Conservation (phyloP, 2,113 vertebrate species). For the Tragelaphus scriptus region DNA sequence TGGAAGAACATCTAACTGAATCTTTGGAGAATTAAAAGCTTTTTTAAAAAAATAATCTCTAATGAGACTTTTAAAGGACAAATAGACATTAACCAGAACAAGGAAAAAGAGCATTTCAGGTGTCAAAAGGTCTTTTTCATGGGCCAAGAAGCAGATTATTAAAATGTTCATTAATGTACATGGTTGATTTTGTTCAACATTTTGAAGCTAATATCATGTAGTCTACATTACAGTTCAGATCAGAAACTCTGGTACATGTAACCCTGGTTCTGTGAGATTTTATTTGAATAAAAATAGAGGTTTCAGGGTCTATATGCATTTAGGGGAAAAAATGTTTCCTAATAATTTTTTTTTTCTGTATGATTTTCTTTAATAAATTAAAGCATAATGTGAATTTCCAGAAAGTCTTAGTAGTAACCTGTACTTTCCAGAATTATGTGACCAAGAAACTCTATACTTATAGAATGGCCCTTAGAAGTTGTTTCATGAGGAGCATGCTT, state of each 20-base stretch:
- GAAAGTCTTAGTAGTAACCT: not conserved
- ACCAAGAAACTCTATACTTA: not conserved
- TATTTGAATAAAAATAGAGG: not conserved
- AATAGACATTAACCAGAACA: not conserved
- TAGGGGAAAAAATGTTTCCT: not conserved
- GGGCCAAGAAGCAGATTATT: not conserved
- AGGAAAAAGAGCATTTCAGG: not conserved
- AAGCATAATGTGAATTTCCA: not conserved
- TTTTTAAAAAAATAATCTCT: not conserved
- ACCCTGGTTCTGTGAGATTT: not conserved
- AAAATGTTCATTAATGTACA: not conserved
- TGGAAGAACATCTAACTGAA: not conserved
- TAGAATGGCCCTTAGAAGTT: not conserved
- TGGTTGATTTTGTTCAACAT: not conserved
- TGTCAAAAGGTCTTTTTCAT: not conserved
- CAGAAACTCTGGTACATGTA: not conserved
- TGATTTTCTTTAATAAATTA: not conserved
- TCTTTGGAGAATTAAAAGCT: not conserved
- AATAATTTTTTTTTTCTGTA: not conserved
- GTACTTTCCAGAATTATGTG: not conserved
- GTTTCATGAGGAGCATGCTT: not conserved
- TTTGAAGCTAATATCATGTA: not conserved
- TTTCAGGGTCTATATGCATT: not conserved
- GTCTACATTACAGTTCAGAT: not conserved
- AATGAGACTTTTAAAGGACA: not conserved